Base-by-base conservation (phyloP, 2,113 vertebrate genomes). In the Peromyscus polionotus region DNA sequence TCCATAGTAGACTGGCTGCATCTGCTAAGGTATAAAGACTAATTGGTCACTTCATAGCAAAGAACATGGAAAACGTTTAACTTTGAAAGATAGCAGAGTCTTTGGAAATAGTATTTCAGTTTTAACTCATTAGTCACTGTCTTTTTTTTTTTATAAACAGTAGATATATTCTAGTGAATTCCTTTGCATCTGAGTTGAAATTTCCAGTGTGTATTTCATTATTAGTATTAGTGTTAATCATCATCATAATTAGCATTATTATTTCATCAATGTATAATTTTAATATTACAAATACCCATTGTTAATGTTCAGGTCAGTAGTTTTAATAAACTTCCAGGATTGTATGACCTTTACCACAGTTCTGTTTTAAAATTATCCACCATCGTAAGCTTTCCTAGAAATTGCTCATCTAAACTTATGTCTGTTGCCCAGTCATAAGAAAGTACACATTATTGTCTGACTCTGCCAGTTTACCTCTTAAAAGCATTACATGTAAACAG, bases 1-100 rank as follows among this genome's bases (percentile, higher is more conserved):
- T 95, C 39, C 19, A n/a, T 90, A 77, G 65, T 0, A 0, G 51
- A 20, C 20, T 89, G 42, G 39, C 91, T 97, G 26, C 75, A 90
- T 96, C 85, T 97, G 77, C 94, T 97, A 96, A 88, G 59, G 36
- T 70, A 51, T 75, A 94, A 70, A 95, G 42, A 93, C 39, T 59
- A 90, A 77, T 96, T 79, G 95, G 42, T 24, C 93, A 68, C 28
- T 90, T 33, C 88, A 68, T 33, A 85, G 65, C 42, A 20, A 91
- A 95, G 51, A 95, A 88, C 26, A 80, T 72, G 89, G 70, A 67
- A 92, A 76, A 76, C 39, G 39, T 65, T 65, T 86, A 51, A 39
- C 20, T 94, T 94, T 31, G 73, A 42, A 96, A 93, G 63, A 45
- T 24, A 67, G 45, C 42, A 92, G 33, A 73, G 17, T 87, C 61